These are phyloP conservation scores for Tortrix viridana DNA, from an alignment of 2,888 invertebrate species.

Conservation along the genomic window DNA sequence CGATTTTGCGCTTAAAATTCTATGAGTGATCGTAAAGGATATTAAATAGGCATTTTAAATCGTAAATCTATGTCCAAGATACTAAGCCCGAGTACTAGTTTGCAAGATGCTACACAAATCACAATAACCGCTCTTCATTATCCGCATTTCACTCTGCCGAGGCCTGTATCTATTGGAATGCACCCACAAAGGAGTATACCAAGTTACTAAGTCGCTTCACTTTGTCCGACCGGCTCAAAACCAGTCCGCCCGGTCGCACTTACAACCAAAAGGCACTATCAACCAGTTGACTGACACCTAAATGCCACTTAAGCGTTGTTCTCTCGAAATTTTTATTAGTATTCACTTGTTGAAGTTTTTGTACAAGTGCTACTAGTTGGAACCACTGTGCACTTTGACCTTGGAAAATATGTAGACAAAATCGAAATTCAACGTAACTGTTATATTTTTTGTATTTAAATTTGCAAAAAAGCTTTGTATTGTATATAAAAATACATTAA, in stretches of 20 bases:
- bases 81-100: constrained; percentile 51
- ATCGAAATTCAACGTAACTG: constrained; percentile 19
- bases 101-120: constrained; percentile 75
- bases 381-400: constrained; percentile 55
- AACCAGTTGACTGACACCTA: constrained; percentile 81
- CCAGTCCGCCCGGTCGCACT: constrained; percentile 55
- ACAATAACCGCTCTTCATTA: constrained; percentile 81
- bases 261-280: constrained; percentile 63
- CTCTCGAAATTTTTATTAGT: constrained; percentile 77
- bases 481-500: no score
- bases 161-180: constrained; percentile 80
- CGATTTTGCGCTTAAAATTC: neutral
- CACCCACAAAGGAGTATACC: constrained; percentile 76
- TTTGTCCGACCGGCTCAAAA: constrained; percentile 77
- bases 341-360: constrained; percentile 70
- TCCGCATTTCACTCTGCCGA: constrained; percentile 72
- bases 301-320: constrained; percentile 79
- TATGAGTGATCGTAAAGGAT: constrained; percentile 14
- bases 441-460: constrained; percentile 31
- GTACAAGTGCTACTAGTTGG: constrained; percentile 44
- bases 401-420: constrained; percentile 37
- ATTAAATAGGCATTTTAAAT: constrained; percentile 33
- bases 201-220: constrained; percentile 75
- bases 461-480: no score
- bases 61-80: constrained; percentile 51